Conservation (phyloP, 2,113 vertebrate species). For the Corythornis vintsioides region DNA sequence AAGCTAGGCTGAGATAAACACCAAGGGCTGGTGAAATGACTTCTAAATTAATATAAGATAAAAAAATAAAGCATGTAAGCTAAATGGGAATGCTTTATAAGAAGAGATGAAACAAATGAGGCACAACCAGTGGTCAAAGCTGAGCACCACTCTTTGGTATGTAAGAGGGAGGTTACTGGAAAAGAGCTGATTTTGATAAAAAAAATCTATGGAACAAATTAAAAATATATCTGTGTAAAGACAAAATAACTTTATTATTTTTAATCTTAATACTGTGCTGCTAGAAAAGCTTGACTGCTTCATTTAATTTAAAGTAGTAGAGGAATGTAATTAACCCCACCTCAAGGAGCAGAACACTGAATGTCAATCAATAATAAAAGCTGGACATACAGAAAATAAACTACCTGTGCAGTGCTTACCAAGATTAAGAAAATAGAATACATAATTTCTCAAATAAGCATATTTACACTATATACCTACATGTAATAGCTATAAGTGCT, state of each 20-base stretch:
- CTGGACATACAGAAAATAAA: not conserved
- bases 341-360: not conserved
- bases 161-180: not conserved
- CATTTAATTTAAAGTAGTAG: not conserved
- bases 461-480: not conserved
- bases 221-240: not conserved
- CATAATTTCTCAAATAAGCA: not conserved
- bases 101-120: not conserved
- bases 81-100: not conserved
- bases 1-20: constrained; percentile 16
- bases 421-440: not conserved
- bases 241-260: not conserved
- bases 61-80: not conserved
- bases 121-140: not conserved
- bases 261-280: not conserved
- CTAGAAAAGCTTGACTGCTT: not conserved
- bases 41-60: constrained; percentile 7
- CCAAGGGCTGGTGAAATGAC: not conserved
- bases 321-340: not conserved
- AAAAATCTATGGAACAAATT: not conserved
- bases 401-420: not conserved
- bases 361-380: not conserved
- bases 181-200: not conserved
- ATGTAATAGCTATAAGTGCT: not conserved
- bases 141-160: not conserved